Base-by-base conservation (phyloP, 2,113 vertebrate genomes). In the Rhinolophus ferrumequinum region DNA sequence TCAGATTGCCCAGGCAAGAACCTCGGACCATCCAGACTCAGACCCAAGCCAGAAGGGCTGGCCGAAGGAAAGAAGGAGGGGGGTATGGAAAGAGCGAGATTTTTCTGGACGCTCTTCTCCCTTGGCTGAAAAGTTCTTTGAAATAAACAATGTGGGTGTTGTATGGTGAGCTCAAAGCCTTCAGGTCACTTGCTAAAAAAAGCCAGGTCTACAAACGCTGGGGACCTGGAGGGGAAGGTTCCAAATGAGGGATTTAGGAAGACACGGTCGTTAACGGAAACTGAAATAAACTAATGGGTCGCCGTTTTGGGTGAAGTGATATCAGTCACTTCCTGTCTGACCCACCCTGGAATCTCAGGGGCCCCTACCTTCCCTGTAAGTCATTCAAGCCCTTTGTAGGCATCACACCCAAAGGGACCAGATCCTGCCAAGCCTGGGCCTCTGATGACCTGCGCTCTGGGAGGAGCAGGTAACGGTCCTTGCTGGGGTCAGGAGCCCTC, bases 121-220 rank as follows among this genome's bases (percentile, higher is more conserved):
- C 70, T 66, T 75, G 1, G 58, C 56, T 52, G 82, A 66, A 81
- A 75, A 95, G 73, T 80, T 93, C 88, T 86, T 94, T 83, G 95
- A 96, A 93, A 97, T 90, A 38, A 95, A 96, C 95, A 77, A 69
- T 24, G 54, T 70, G 52, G 73, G 67, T 50, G 70, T 54, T 38
- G 33, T 22, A n/a, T 1, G 56, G 81, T 62, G 47, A 91, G 81
- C 72, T 72, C 94, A 44, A 79, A 90, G 54, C 80, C 89, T 91
- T 90, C 64, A 28, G 93, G 85, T 91, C 67, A 67, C 84, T 92
- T 73, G 52, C 50, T 75, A 24, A 67, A 50, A 62, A 94, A 72
- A 50, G 5, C 24, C 2, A 0, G 33, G 44, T 64, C 88, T 91
- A 75, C 30, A 84, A 47, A 95, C 72, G 67, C 73, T 24, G 54